Base-by-base conservation (phyloP, 2,888 invertebrate genomes). In the Drosophila neonasuta region DNA sequence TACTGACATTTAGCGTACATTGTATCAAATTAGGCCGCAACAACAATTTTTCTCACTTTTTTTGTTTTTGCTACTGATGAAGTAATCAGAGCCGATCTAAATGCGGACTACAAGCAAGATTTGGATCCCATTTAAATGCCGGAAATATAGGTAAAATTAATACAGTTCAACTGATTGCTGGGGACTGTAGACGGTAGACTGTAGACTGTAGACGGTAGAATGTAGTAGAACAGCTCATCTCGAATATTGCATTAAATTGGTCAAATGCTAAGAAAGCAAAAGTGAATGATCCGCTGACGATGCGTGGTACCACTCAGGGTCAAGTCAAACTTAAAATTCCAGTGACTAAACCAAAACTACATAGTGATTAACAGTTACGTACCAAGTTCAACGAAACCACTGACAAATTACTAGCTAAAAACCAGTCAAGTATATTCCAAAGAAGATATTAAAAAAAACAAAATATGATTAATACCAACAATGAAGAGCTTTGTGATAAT, bases 51-150 rank as follows among this genome's bases (percentile, higher is more conserved):
- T 36, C 11, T 41, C 17, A 15, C 45, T 50, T 61, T 17, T 60
- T 24, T 55, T 50, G 48, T 68, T 24, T 24, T 24, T 24, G 50
- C 61, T 44, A 59, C 20, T 41, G 71, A 80, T 83, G 77, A 83
- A 84, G 79, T 86, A 79, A 83, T 83, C 79, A 56, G 56, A 67
- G 54, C 63, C 60, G 50, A 65, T 67, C 74, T 78, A 15, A 68
- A 71, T 63, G 32, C 63, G n/a, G 57, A 51, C 50, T 71, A 68
- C 32, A 63, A 61, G 60, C 64, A 36, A 46, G 51, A 58, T 46
- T 72, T 67, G 55, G 63, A 68, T 67, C 68, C 70, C 54, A 78
- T 77, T 77, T 71, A 71, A 71, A 71, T 74, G 83, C 81, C 83
- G 83, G 86, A 86, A 84, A 81, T 62, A 54, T 49, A 17, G 11